Base-by-base conservation (phyloP, 2,888 invertebrate species). In the Cotesia congregata region DNA sequence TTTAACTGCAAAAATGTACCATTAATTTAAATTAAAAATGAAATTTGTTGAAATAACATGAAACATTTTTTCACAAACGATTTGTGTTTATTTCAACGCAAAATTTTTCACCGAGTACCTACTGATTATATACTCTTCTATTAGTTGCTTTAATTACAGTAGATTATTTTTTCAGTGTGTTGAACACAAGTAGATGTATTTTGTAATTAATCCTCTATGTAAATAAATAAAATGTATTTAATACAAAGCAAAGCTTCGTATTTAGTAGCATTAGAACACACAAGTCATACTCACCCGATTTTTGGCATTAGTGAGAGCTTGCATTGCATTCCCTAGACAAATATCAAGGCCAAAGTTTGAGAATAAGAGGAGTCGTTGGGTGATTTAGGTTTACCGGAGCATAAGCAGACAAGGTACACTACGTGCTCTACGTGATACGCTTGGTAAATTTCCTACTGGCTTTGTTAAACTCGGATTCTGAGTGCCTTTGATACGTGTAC, bases 401-500 rank as follows among this genome's bases (percentile, higher is more conserved):
- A 85, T 83, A 85, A 85, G 86, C 85, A 88, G 87, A 85, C 87
- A 87, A 87, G 88, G 86, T 87, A 87, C 50, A 70, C 69, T 69
- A 73, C 39, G 68, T 86, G 86, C 86, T 85, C 83, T 85, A 86
- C 85, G 86, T 89, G 89, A 89, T 86, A 88, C 89, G 89, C 85
- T 89, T 89, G 87, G 88, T 86, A 89, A 89, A 87, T 84, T 85
- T 83, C 64, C 38, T 85, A 85, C 86, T 85, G 87, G 89, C 89
- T 89, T 89, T 89, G 89, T 89, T 89, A 88, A 88, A 88, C 89
- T 87, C 87, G 88, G 86, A 89, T 89, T 89, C 89, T 88, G 89
- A 88, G 89, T 88, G 89, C 89, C 89, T 89, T 89, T 89, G 89
- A 89, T 89, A 89, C 89, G 89, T 89, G 89, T 89, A 89, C 88